phyloP scores from a whole-genome alignment of 2,113 vertebrate species.

The Hymenochirus boettgeri region DNA sequence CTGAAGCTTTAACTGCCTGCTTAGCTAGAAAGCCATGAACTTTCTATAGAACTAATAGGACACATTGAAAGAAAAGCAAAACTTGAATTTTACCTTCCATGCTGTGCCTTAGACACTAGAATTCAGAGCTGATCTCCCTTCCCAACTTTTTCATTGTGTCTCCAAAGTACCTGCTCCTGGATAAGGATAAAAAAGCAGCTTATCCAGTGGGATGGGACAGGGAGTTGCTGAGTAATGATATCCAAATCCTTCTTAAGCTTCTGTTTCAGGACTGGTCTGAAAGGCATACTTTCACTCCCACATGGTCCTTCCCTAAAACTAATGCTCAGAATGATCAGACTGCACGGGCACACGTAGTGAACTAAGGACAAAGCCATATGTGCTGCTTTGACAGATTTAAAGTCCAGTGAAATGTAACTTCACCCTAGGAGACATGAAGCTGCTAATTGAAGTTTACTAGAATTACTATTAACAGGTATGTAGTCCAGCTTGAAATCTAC shows the following conservation, averaged over 20 bases:
- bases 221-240: slow-evolving; percentile 44
- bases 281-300: slow-evolving; percentile 56
- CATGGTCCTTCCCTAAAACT: slow-evolving; percentile 42
- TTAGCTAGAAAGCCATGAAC: slow-evolving; percentile 1
- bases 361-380: too few relatives aligned
- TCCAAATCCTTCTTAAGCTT: slow-evolving; percentile 45
- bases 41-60: slow-evolving; percentile 24
- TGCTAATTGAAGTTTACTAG: too few relatives aligned
- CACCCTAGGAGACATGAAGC: too few relatives aligned
- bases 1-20: too few relatives aligned
- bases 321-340: slow-evolving; percentile 64
- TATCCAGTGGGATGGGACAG: slow-evolving; percentile 33
- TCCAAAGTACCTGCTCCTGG: not conserved
- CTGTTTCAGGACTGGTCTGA: slow-evolving; percentile 53
- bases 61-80: slow-evolving; percentile 5
- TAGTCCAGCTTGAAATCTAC: too few relatives aligned
- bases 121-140: slow-evolving; percentile 4
- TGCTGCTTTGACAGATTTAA: not conserved
- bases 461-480: too few relatives aligned
- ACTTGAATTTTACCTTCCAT: slow-evolving; percentile 46
- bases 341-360: slow-evolving; percentile 36
- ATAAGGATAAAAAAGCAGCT: slow-evolving; percentile 22
- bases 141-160: not conserved
- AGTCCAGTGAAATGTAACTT: not conserved
- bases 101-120: slow-evolving; percentile 14